Evolutionary conservation across 1,140 invertebrate genomes (phyloP).

Genomic region (Euschistus heros): DNA sequence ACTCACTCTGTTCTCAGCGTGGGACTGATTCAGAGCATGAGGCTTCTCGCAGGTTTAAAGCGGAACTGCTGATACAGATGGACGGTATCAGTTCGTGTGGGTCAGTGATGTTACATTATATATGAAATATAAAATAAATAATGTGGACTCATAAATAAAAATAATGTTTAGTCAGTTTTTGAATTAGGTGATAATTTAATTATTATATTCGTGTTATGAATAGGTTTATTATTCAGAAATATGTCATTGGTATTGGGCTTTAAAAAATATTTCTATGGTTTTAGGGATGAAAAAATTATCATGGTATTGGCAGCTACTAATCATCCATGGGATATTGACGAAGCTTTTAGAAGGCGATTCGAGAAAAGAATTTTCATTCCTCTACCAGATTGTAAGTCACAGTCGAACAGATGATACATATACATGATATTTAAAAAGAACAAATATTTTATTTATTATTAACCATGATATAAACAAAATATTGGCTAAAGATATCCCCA

Average conservation of each 20-base stretch:
- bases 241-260: too few species aligned
- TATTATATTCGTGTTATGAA: background rate
- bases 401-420: too few species aligned
- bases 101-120: conserved; percentile 16
- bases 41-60: conserved; percentile 56
- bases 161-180: too few species aligned
- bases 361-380: conserved; percentile 66
- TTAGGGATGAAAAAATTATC: conserved; percentile 42
- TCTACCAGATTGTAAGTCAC: conserved; percentile 44
- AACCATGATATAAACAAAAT: too few species aligned
- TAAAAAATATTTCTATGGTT: conserved; percentile 2
- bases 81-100: conserved; percentile 42
- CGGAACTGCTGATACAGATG: conserved; percentile 62
- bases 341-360: conserved; percentile 53
- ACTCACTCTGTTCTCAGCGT: conserved; percentile 53
- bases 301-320: conserved; percentile 63
- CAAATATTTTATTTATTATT: too few species aligned
- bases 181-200: background rate
- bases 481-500: too few species aligned
- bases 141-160: too few species aligned
- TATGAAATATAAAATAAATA: too few species aligned
- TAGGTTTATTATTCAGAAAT: too few species aligned
- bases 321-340: conserved; percentile 65
- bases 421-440: too few species aligned
- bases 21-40: conserved; percentile 58